These are phyloP conservation scores for Drosophila prolongata DNA, from an alignment of 2,888 invertebrate genomes.

Conservation along the genomic window DNA sequence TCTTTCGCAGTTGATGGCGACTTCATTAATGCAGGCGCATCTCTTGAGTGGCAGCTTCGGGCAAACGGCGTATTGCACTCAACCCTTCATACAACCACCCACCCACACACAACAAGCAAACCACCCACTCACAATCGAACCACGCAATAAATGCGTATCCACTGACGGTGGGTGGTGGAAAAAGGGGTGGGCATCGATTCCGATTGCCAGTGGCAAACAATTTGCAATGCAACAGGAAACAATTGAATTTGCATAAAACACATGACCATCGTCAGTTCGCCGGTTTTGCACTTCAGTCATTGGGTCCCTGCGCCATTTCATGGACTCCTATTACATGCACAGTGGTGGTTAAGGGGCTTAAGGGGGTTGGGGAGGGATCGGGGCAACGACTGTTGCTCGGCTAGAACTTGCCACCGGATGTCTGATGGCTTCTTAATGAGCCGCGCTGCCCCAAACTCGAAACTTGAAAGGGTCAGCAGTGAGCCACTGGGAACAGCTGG, in stretches of 20 bases:
- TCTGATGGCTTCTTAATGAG: slow-evolving; percentile 74
- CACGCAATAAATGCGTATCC: slow-evolving; percentile 46
- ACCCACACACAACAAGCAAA: background rate
- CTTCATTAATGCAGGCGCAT: slow-evolving; percentile 45
- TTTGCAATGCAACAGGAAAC: slow-evolving; percentile 77
- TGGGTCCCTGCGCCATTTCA: slow-evolving; percentile 12
- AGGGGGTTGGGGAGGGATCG: background rate
- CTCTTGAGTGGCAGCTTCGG: slow-evolving; percentile 26
- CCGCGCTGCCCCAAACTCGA: slow-evolving; percentile 49
- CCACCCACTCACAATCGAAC: slow-evolving; percentile 11
- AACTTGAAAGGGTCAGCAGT: slow-evolving; percentile 35
- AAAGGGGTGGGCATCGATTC: slow-evolving; percentile 24
- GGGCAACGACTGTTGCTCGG: slow-evolving; percentile 17
- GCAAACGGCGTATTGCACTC: slow-evolving; percentile 14
- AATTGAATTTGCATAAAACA: slow-evolving; percentile 78
- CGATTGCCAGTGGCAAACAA: slow-evolving; percentile 54
- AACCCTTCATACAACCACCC: background rate
- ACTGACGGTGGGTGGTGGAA: slow-evolving; percentile 1
- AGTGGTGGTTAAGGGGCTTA: background rate
- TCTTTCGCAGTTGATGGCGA: slow-evolving; percentile 10
- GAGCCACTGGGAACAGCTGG: slow-evolving; percentile 24
- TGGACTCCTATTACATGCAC: slow-evolving; percentile 18
- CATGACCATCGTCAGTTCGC: slow-evolving; percentile 58
- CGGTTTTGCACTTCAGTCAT: slow-evolving; percentile 26
- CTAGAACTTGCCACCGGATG: slow-evolving; percentile 41